Evolutionary conservation across 2,113 vertebrate genomes (phyloP).

Genomic region (Myotis yumanensis): DNA sequence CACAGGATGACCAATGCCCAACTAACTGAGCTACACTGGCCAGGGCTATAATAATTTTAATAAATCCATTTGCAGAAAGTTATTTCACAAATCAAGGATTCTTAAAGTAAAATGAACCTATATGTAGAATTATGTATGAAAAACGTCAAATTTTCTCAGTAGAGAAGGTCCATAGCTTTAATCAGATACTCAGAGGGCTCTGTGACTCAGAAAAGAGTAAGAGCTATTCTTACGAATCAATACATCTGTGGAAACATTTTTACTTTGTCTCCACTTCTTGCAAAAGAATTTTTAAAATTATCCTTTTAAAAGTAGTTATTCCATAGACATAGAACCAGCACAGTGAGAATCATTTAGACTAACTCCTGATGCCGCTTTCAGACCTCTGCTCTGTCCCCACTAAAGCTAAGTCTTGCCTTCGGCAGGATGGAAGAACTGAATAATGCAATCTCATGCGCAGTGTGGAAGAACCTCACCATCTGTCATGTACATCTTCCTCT

Average conservation of each 20-base stretch:
- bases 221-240: background rate
- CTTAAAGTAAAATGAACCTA: background rate
- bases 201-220: constrained; percentile 17
- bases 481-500: background rate
- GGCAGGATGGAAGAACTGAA: background rate
- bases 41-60: background rate
- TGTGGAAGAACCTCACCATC: background rate
- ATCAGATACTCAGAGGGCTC: background rate
- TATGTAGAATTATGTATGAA: background rate
- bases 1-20: background rate
- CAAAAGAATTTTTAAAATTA: background rate
- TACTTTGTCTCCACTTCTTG: background rate
- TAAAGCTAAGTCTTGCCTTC: background rate
- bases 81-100: constrained; percentile 14
- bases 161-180: background rate
- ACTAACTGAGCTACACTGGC: background rate
- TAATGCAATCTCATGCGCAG: background rate
- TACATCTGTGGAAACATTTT: background rate
- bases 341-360: background rate
- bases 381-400: background rate
- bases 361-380: background rate
- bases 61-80: background rate
- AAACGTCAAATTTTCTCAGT: background rate
- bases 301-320: background rate
- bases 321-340: background rate